Base-by-base conservation (phyloP, 1,140 invertebrate species). In the Anastatus disparis region DNA sequence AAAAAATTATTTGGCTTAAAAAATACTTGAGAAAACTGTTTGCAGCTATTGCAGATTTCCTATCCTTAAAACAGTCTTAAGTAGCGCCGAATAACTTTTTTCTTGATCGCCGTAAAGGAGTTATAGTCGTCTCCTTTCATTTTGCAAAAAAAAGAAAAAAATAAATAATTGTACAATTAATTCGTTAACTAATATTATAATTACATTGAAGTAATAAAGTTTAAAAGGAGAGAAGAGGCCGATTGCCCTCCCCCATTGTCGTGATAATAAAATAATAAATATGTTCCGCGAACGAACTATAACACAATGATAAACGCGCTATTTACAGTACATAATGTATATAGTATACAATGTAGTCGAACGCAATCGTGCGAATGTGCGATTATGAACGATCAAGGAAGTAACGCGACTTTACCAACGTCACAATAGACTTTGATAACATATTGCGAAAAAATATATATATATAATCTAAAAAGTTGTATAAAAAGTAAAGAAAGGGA, bases 301-400 rank as follows among this genome's bases (percentile, higher is more conserved):
- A 81, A 81, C 81, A 82, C 77, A 82, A 78, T 78, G 78, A 81
- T 81, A 76, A 82, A 81, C 77, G 76, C 78, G 70, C 70, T 71
- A 71, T 71, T 65, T 71, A 71, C 70, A 71, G 27, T 58, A 71
- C 62, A 66, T 71, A 63, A 73, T 73, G 56, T 67, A 72, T 72
- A 63, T 67, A 67, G 65, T 68, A 67, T 67, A 66, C 71, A 55
- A 67, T 66, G 31, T 73, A 69, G 59, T 68, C 61, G 65, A 58
- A 73, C 66, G 65, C 66, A 69, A 69, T 64, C 59, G 66, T 64
- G 65, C 52, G 59, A 63, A 64, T 69, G 65, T 69, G 65, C 65
- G 65, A 69, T 64, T 70, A 65, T 70, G 40, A 71, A 71, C 62
- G 70, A 65, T 71, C 55, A 71, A 71, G 70, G 70, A 71, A 71